These are phyloP conservation scores for Xestia ashworthii DNA, from an alignment of 2,888 invertebrate genomes.

Conservation along the genomic window DNA sequence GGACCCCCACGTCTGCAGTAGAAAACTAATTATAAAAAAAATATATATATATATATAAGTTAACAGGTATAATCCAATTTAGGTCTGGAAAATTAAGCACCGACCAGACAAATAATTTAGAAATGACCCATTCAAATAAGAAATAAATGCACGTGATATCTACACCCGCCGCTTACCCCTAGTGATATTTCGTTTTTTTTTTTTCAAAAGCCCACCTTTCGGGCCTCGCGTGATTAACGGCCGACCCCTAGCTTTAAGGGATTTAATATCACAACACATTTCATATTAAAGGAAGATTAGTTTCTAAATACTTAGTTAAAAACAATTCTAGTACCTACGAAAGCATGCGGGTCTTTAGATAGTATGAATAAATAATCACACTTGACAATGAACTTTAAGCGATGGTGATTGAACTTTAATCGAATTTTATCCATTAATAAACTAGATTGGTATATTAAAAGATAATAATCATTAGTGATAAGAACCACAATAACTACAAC, in stretches of 20 bases:
- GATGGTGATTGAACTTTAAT: not conserved
- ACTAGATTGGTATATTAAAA: not conserved
- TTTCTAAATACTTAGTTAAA: not conserved
- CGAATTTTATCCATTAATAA: conserved; percentile 14
- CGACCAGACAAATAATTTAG: no score
- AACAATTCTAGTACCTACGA: not conserved
- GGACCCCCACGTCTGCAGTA: no score
- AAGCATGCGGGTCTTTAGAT: not conserved
- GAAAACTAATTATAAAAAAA: no score
- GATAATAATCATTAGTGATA: conserved; percentile 13
- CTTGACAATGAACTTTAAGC: not conserved
- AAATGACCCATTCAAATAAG: no score
- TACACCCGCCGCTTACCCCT: no score
- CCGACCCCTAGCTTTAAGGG: not conserved
- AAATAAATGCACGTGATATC: no score
- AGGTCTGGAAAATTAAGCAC: no score
- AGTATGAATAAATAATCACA: not conserved
- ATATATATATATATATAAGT: no score
- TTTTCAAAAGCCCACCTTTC: no score
- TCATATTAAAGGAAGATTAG: not conserved
- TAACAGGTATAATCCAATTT: no score
- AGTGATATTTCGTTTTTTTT: no score
- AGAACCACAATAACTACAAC: not conserved
- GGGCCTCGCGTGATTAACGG: no score
- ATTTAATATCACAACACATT: not conserved